Conservation (phyloP, 2,797 vertebrate species). For the Arnoldichthys spilopterus region DNA sequence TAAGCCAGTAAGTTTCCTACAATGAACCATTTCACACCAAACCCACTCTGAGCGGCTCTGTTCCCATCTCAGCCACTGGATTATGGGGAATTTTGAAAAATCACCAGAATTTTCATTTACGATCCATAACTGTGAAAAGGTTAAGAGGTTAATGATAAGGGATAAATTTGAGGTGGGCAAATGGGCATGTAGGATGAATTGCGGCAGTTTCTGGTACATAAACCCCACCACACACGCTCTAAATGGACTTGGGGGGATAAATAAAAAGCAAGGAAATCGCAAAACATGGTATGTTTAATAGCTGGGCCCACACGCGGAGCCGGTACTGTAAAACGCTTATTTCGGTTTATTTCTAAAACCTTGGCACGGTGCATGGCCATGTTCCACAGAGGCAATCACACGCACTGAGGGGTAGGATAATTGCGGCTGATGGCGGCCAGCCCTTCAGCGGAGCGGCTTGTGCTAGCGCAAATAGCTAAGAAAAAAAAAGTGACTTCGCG, state of each 20-base stretch:
- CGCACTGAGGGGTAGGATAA: slow-evolving; percentile 87
- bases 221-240: neutral
- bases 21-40: too few species aligned
- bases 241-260: neutral
- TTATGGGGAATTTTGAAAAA: too few species aligned
- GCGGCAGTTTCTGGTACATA: too few species aligned
- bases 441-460: slow-evolving; percentile 76
- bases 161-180: too few species aligned
- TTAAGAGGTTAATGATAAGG: too few species aligned
- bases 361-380: slow-evolving; percentile 65
- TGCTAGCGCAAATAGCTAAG: slow-evolving; percentile 78
- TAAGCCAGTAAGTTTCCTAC: too few species aligned
- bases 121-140: too few species aligned
- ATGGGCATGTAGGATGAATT: too few species aligned
- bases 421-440: slow-evolving; percentile 83
- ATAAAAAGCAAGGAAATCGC: neutral
- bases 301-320: neutral
- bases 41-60: too few species aligned
- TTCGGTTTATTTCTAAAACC: neutral
- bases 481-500: slow-evolving; percentile 18
- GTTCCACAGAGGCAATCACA: slow-evolving; percentile 90
- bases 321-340: neutral
- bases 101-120: too few species aligned
- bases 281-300: neutral
- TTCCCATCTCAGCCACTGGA: too few species aligned